Base-by-base conservation (phyloP, 2,888 invertebrate species). In the Itoplectis maculator region DNA sequence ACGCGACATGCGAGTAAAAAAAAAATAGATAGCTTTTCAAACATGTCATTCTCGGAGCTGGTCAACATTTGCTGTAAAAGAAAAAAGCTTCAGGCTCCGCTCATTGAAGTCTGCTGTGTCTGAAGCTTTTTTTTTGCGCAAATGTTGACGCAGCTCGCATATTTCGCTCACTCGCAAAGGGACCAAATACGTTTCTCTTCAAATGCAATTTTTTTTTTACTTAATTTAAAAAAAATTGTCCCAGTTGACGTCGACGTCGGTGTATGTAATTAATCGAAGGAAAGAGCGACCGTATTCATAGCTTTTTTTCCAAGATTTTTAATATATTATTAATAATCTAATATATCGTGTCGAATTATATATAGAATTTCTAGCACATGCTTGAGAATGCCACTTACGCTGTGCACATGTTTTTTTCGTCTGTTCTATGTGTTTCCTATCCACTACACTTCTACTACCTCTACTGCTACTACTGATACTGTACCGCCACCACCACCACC, bases 401-500 rank as follows among this genome's bases (percentile, higher is more conserved):
- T 91, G 89, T 91, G 90, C 91, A 92, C 91, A 88, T 89, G 87
- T 88, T 90, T 92, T 79, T 83, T 91, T 91, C 90, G 88, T 92
- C 92, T 92, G 92, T 92, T 92, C 92, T 92, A 92, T 92, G 92
- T 93, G 90, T 91, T 92, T 91, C 91, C 88, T 90, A 91, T 91
- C 88, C 89, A 91, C 91, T 87, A 88, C 88, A 90, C 88, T 86
- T 86, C 89, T 86, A 87, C 87, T 87, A 87, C 88, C 85, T 85
- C 87, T 86, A 86, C 87, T 83, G 77, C 84, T 81, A 87, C 89
- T 87, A 87, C 89, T 86, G 81, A 83, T 81, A 79, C 73, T 73
- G 83, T 81, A 79, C 80, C 59, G 79, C 81, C 77, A 85, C 87
- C 82, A 85, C 86, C 81, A 84, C 86, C 72, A 85, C 83, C 78